A percentile compares a stretch with the other conserved stretches of the same genome.
Evolutionary conservation across 2,888 invertebrate genomes (phyloP).

Genomic region (Metopia argyrocephala): DNA sequence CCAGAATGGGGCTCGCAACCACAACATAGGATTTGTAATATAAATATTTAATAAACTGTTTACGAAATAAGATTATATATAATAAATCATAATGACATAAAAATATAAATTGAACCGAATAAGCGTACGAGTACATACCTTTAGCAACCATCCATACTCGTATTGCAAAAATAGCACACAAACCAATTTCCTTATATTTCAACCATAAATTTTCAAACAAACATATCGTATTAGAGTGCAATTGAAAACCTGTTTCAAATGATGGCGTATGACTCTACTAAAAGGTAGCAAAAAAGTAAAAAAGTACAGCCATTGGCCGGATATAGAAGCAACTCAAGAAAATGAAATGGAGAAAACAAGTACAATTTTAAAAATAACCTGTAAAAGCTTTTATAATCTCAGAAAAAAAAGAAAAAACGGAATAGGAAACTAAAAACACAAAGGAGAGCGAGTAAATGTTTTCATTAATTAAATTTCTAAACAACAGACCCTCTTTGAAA

Average conservation of each 20-base stretch:
- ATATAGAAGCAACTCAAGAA: slow-evolving; percentile 1
- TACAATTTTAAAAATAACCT: slow-evolving; percentile 28
- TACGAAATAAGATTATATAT: too few species aligned
- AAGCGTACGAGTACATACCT: too few species aligned
- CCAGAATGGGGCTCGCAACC: too few species aligned
- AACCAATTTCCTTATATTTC: neutral
- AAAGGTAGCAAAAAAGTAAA: neutral
- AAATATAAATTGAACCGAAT: too few species aligned
- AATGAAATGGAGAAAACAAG: slow-evolving; percentile 24
- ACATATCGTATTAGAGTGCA: neutral
- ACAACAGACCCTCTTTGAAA: slow-evolving; percentile 26
- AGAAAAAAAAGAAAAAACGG: neutral
- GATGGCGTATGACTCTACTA: too few species aligned
- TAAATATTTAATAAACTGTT: too few species aligned
- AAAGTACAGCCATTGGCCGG: neutral
- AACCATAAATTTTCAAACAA: neutral
- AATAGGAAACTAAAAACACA: slow-evolving; percentile 32
- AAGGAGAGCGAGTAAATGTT: slow-evolving; percentile 36
- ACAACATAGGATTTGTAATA: too few species aligned
- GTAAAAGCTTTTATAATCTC: slow-evolving; percentile 24
- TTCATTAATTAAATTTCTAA: slow-evolving; percentile 56
- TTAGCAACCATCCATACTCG: too few species aligned
- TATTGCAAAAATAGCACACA: neutral
- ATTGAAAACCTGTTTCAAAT: too few species aligned
- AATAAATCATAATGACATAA: too few species aligned